Percentiles rank a stretch among this genome's conserved stretches.
These are phyloP conservation scores for Cephus rjabovi DNA, from an alignment of 2,888 invertebrate genomes.

Conservation along the genomic window DNA sequence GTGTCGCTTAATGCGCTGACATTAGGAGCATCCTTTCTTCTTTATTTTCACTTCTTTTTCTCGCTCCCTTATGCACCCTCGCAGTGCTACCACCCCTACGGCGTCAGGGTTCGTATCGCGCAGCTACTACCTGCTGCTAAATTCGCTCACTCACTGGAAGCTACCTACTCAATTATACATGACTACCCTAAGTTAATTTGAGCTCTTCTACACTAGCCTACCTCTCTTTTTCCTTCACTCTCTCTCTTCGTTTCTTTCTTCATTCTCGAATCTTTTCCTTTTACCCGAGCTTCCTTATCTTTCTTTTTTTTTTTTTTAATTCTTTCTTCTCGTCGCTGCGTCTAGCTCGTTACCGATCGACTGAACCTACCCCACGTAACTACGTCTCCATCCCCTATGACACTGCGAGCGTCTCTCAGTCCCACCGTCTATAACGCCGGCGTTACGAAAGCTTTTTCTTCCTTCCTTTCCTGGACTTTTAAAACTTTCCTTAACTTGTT, in stretches of 20 bases:
- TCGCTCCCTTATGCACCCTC: neutral
- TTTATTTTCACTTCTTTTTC: neutral
- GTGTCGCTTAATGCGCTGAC: neutral
- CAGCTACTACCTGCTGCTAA: neutral
- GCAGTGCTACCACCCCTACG: neutral
- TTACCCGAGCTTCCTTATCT: neutral
- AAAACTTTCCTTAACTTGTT: neutral
- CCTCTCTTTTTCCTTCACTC: neutral
- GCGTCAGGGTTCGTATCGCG: neutral
- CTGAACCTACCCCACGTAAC: neutral
- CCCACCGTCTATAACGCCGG: neutral
- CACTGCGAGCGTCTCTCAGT: neutral
- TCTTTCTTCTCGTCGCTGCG: neutral
- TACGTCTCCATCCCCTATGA: neutral
- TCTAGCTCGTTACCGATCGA: neutral
- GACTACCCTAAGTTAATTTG: neutral
- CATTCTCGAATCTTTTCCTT: neutral
- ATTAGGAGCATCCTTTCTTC: neutral
- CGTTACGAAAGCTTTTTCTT: neutral
- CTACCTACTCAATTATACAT: constrained; percentile 22
- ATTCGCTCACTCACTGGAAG: neutral
- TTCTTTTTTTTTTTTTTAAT: neutral
- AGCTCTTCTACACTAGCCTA: neutral
- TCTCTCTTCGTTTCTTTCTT: neutral
- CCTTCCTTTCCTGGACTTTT: neutral